These are phyloP conservation scores for Gonocerus acuteangulatus DNA, from an alignment of 2,888 invertebrate species.

Conservation along the genomic window DNA sequence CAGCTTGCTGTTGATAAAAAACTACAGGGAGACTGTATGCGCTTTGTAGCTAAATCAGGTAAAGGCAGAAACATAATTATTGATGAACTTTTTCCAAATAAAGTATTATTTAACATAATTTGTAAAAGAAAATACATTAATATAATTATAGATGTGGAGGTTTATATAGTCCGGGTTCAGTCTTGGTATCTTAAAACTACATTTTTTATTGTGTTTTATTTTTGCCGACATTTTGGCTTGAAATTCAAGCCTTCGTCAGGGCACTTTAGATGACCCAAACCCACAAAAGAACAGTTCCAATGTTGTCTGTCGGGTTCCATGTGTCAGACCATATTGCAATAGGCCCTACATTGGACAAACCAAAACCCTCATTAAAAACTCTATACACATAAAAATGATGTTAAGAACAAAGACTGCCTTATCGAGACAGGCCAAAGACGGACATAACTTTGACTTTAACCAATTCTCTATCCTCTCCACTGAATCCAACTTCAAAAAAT, in stretches of 20 bases:
- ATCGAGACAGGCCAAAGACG: too few relatives aligned
- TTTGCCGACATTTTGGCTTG: neutral
- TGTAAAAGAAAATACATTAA: slow-evolving; percentile 10
- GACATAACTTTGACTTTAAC: too few relatives aligned
- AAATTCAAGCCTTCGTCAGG: neutral
- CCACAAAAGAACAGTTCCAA: neutral
- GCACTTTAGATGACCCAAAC: neutral
- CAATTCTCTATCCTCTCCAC: too few relatives aligned
- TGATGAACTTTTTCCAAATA: too few relatives aligned
- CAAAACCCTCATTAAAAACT: neutral
- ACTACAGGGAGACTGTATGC: slow-evolving; percentile 64
- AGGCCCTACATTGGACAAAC: neutral
- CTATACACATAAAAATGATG: neutral
- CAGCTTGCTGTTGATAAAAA: slow-evolving; percentile 57
- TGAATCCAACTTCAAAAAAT: too few relatives aligned
- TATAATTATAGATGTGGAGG: slow-evolving; percentile 16
- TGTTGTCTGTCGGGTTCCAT: neutral
- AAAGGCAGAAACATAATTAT: too few relatives aligned
- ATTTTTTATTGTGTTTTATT: too few relatives aligned
- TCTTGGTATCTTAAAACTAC: too few relatives aligned
- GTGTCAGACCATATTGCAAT: neutral
- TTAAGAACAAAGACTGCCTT: neutral
- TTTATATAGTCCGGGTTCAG: too few relatives aligned
- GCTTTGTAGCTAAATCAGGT: slow-evolving; percentile 63
- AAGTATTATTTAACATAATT: neutral